Percentiles rank a stretch among this genome's conserved stretches.
Evolutionary conservation across 2,797 vertebrate species (phyloP).

Genomic region (Gambusia yucatana): DNA sequence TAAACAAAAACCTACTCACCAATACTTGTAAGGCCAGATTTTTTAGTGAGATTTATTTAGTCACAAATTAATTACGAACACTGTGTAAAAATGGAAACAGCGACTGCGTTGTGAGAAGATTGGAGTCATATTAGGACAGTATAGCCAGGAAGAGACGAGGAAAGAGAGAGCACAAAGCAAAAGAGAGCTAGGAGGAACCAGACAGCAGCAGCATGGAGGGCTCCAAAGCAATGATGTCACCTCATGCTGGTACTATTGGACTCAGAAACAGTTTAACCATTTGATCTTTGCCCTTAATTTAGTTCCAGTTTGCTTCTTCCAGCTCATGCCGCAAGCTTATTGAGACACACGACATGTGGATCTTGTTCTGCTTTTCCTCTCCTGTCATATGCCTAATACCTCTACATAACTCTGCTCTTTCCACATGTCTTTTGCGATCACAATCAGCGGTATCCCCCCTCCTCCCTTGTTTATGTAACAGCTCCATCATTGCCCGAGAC

Average conservation of each 20-base stretch:
- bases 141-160: slow-evolving; percentile 11
- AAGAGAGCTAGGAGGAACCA: slow-evolving; percentile 32
- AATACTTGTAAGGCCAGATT: too few species aligned
- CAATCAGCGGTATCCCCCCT: slow-evolving; percentile 62
- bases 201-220: slow-evolving; percentile 47
- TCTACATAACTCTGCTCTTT: slow-evolving; percentile 44
- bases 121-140: slow-evolving; percentile 1
- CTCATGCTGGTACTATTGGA: slow-evolving; percentile 60
- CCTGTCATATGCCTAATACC: slow-evolving; percentile 43
- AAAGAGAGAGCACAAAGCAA: slow-evolving; percentile 17
- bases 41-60: background rate
- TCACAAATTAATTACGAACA: slow-evolving; percentile 22
- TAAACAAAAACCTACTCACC: background rate
- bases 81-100: slow-evolving; percentile 20
- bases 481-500: slow-evolving; percentile 70
- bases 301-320: slow-evolving; percentile 52
- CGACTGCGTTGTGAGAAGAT: slow-evolving; percentile 17
- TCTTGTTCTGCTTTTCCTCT: slow-evolving; percentile 39
- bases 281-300: slow-evolving; percentile 73
- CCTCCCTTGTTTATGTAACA: slow-evolving; percentile 75
- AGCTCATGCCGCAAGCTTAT: slow-evolving; percentile 39
- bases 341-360: slow-evolving; percentile 50
- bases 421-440: slow-evolving; percentile 41
- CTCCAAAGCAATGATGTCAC: slow-evolving; percentile 75
- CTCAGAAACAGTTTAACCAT: slow-evolving; percentile 63